These are phyloP conservation scores for Drosophila trichaetosa DNA, from an alignment of 2,888 invertebrate genomes.

Conservation along the genomic window DNA sequence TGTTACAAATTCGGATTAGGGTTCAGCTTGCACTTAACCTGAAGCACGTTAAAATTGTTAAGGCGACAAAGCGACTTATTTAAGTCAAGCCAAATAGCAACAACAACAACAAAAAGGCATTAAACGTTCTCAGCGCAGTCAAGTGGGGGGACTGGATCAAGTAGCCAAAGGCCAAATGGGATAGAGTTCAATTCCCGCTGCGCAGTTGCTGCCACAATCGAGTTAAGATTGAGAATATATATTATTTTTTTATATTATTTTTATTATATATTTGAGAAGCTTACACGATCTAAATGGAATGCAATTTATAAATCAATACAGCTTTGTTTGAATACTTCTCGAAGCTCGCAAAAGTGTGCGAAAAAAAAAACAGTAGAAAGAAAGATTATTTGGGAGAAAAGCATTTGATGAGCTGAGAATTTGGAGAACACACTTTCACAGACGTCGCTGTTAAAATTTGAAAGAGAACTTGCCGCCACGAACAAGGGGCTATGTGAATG, in stretches of 20 bases:
- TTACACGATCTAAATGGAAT: neutral
- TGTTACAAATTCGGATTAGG: neutral
- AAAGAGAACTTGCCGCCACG: conserved; percentile 37
- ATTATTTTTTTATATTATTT: too few relatives aligned
- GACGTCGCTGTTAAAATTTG: conserved; percentile 3
- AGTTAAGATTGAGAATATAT: conserved; percentile 16
- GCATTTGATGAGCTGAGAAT: neutral
- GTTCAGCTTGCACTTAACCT: conserved; percentile 46
- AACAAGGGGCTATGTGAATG: conserved; percentile 32
- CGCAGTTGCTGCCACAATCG: conserved; percentile 1
- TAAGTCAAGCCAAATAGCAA: conserved; percentile 5
- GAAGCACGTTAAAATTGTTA: conserved; percentile 60
- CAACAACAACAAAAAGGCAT: neutral
- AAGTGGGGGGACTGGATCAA: neutral
- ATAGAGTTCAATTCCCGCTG: conserved; percentile 21
- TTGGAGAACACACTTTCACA: conserved; percentile 48
- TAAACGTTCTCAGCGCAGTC: neutral
- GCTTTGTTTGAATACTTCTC: neutral
- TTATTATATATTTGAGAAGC: too few relatives aligned
- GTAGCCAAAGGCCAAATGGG: conserved; percentile 2
- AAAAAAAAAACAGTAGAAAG: neutral
- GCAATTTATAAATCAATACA: neutral
- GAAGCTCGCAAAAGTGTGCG: neutral
- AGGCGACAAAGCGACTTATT: conserved; percentile 50
- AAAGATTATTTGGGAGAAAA: neutral